A percentile compares a stretch with the other conserved stretches of the same genome.
Conservation (phyloP, 2,888 invertebrate genomes). For the Andrena chrysosceles region DNA sequence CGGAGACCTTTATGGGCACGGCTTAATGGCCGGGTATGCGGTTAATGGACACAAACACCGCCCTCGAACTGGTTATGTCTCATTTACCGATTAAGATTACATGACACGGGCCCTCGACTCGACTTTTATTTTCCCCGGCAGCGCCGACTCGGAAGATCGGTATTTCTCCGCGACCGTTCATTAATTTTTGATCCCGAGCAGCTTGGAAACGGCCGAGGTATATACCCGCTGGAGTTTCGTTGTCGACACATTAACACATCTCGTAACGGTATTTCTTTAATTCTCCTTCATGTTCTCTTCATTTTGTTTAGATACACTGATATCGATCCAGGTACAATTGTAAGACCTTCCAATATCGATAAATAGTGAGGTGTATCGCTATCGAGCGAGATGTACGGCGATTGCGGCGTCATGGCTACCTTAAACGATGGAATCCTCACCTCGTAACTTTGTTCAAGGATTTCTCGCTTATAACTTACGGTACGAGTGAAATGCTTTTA, state of each 20-base stretch:
- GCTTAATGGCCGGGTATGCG: slow-evolving; percentile 68
- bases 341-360: no score
- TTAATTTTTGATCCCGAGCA: slow-evolving; percentile 47
- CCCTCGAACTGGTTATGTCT: slow-evolving; percentile 71
- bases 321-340: no score
- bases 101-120: slow-evolving; percentile 56
- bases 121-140: slow-evolving; percentile 52
- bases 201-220: neutral
- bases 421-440: neutral
- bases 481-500: neutral
- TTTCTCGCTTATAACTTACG: neutral
- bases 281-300: neutral
- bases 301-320: neutral
- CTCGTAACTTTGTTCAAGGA: neutral
- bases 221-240: slow-evolving; percentile 6
- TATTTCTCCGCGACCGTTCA: slow-evolving; percentile 41
- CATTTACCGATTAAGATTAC: slow-evolving; percentile 73
- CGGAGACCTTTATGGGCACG: slow-evolving; percentile 65
- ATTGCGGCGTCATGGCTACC: slow-evolving; percentile 11
- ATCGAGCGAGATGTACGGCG: neutral
- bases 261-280: slow-evolving; percentile 7
- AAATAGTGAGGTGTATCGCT: no score
- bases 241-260: slow-evolving; percentile 2
- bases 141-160: slow-evolving; percentile 5
- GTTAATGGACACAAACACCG: slow-evolving; percentile 70